Percentiles rank a stretch among this genome's conserved stretches.
These are phyloP conservation scores for Mirza zaza DNA, from an alignment of 2,113 vertebrate genomes.

Conservation along the genomic window DNA sequence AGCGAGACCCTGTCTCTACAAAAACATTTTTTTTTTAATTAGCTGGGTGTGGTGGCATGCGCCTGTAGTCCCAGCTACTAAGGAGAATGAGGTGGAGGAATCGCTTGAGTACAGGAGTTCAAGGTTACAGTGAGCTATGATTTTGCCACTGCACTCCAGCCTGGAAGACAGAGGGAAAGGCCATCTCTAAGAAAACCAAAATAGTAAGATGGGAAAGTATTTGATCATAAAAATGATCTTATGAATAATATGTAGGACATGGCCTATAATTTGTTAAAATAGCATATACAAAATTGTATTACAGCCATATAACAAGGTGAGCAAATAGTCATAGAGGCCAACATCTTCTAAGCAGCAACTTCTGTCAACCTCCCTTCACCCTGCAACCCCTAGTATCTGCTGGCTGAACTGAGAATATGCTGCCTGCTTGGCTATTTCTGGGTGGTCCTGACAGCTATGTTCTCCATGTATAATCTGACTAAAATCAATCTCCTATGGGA, in stretches of 20 bases:
- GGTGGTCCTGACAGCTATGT: neutral
- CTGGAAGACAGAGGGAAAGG: no score
- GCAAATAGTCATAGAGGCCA: neutral
- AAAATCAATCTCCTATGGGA: neutral
- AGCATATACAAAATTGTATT: neutral
- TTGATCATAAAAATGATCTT: neutral
- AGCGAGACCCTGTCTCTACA: no score
- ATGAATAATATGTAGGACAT: neutral
- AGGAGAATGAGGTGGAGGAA: no score
- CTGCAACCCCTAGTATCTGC: neutral
- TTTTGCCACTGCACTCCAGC: no score
- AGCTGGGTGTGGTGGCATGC: no score
- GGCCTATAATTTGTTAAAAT: neutral
- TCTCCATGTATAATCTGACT: neutral
- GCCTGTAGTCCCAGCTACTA: no score
- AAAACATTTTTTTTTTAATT: no score
- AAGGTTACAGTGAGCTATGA: no score
- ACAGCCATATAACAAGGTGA: neutral
- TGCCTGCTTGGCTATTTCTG: neutral
- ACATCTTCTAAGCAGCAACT: neutral
- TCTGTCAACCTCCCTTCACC: neutral
- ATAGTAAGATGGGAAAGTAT: neutral
- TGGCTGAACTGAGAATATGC: no score
- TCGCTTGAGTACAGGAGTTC: no score
- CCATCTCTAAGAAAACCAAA: neutral